Base-by-base conservation (phyloP, 2,113 vertebrate species). In the Rousettus leschenaultii region DNA sequence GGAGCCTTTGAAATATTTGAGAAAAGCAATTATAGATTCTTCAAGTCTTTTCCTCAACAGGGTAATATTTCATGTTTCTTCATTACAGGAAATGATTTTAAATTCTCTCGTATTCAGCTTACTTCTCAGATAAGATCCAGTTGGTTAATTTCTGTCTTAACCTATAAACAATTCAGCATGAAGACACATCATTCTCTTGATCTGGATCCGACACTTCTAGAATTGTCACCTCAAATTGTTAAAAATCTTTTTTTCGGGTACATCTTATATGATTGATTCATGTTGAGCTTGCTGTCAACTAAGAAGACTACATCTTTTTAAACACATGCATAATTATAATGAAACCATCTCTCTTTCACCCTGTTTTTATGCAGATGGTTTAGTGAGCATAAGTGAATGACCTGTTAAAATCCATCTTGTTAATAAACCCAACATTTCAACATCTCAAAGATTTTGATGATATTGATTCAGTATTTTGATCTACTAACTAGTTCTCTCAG, bases 61-160 rank as follows among this genome's bases (percentile, higher is more conserved):
- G n/a, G 24, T 92, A 55, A 80, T 71, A 89, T 38, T 87, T 93
- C n/a, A 63, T 75, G 35, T 93, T 82, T 83, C 63, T 89, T 94
- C 74, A 95, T 83, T 91, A 92, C 3, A 63, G 43, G 77, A 84
- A 91, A 79, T 95, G 63, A 24, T 35, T 93, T 91, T 77, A 94
- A 85, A 45, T 82, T 80, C 51, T 24, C 45, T n/a, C 13, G 63
- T 66, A 82, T 74, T 95, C 43, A 91, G 38, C n/a, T 82, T 53
- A 45, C 43, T 82, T 89, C n/a, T 95, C 51, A 89, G 86, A 82
- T 68, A 73, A 91, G 40, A 88, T 80, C 22, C 61, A 87, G 53
- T 88, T 85, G 63, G 35, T 84, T 74, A 77, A 93, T n/a, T 9
- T 73, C 45, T 95, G 66, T 95, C 61, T 82, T 73, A 53, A 91